Evolutionary conservation across 92 coral and sea anemone species (phyloP), one percentile per base, ranked within the genome.

Genomic region (Desmophyllum pertusum): DNA sequence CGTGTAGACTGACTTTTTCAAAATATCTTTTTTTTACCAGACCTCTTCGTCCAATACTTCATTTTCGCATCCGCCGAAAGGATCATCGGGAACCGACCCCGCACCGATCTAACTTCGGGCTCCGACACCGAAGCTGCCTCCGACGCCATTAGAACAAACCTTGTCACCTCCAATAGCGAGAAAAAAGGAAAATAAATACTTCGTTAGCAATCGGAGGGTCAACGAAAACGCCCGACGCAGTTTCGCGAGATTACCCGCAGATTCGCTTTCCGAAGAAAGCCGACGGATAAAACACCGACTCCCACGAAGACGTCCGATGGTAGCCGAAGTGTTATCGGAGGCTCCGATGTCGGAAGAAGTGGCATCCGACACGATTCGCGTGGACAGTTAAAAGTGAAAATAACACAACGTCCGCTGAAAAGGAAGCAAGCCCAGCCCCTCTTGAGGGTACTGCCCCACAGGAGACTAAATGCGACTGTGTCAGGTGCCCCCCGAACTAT

Each of bases 41-140:
- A 63, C 70, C 36, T 53, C 57, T 27, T 55, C 86, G 10, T 55
- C 78, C 40, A 61, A n/a, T 29, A 55, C 86, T 21, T 71, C 86
- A 55, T 23, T 82, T 30, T 41, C 71, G 21, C 62, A 70, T 38
- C 86, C 39, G 39, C 70, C 53, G 69, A 82, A 82, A 69, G 78
- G 79, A 53, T 82, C 86, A 29, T 71, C 78, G 51, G 86, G 86
- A 57, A 82, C 79, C 36, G 86, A 82, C 18, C 71, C 72, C 10
- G 79, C 30, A 57, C 78, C 79, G 86, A 82, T 51, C 14, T 42
- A 41, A 82, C 86, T 71, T 82, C 86, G 72, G 86, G 86, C 21
- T 82, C 86, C 65, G 86, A 82, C 73, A 82, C 79, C 59, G 86
- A 82, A 70, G 79, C 62, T 40, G 62, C 43, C 15, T n/a, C 55